Evolutionary conservation across 2,888 invertebrate genomes (phyloP).

Genomic region (Unio delphinus): DNA sequence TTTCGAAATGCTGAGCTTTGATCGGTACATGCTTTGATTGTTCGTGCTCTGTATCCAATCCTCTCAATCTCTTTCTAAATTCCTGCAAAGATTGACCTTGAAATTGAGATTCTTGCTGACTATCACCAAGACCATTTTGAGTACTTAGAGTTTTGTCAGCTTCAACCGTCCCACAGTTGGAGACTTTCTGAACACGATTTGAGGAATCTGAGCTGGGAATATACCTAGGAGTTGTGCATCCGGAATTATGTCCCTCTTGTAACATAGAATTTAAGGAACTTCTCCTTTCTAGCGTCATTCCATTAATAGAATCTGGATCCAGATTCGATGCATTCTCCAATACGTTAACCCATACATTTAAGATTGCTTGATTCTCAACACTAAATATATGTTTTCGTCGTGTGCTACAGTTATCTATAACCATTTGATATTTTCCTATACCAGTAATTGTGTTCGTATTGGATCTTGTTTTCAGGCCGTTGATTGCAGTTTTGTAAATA

Average conservation of each 20-base stretch:
- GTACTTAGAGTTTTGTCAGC: constrained; percentile 6
- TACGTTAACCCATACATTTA: constrained; percentile 45
- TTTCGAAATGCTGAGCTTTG: constrained; percentile 45
- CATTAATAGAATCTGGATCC: constrained; percentile 35
- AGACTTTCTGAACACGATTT: constrained; percentile 26
- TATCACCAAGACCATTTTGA: neutral
- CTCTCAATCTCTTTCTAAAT: constrained; percentile 36
- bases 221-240: constrained; percentile 14
- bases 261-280: too few relatives aligned
- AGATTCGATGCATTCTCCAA: constrained; percentile 43
- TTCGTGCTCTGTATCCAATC: constrained; percentile 38
- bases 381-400: constrained; percentile 51
- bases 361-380: constrained; percentile 37
- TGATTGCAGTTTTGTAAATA: constrained; percentile 49
- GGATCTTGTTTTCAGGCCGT: constrained; percentile 25
- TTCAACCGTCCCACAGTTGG: constrained; percentile 3
- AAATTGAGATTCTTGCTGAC: constrained; percentile 9
- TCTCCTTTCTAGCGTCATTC: constrained; percentile 7
- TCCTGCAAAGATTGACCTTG: constrained; percentile 42
- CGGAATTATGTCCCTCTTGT: too few relatives aligned
- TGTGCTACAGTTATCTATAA: constrained; percentile 50
- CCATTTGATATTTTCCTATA: constrained; percentile 52
- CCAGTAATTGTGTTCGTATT: constrained; percentile 48
- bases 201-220: constrained; percentile 23
- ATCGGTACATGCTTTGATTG: constrained; percentile 33